Conservation (phyloP, 2,113 vertebrate genomes). For the Oncorhynchus gorbuscha region DNA sequence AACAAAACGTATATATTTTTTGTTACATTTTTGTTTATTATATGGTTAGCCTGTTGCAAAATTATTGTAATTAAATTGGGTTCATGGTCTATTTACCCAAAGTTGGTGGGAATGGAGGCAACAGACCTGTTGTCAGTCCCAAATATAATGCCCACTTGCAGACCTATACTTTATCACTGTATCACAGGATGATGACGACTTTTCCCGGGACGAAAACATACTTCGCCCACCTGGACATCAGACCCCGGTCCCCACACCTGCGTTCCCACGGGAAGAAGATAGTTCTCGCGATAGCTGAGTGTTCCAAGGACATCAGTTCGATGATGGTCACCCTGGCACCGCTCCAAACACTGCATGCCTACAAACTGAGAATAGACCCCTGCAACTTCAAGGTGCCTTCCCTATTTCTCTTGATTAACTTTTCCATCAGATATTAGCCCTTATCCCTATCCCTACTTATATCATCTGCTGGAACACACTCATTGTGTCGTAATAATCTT, state of each 20-base stretch:
- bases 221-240: conserved; percentile 75
- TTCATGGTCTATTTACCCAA: too few relatives aligned
- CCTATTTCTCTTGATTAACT: background rate
- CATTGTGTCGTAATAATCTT: too few relatives aligned
- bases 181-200: conserved; percentile 69
- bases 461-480: too few relatives aligned
- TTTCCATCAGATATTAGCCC: too few relatives aligned
- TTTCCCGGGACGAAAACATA: conserved; percentile 77
- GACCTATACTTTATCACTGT: background rate
- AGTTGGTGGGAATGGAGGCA: background rate
- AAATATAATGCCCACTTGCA: background rate
- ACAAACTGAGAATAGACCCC: conserved; percentile 73
- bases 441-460: too few relatives aligned
- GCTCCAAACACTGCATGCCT: conserved; percentile 74
- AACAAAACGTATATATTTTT: background rate
- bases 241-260: conserved; percentile 59
- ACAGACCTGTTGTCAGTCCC: background rate
- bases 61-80: too few relatives aligned
- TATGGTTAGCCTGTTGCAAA: too few relatives aligned
- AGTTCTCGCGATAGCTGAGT: conserved; percentile 69
- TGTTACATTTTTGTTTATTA: background rate
- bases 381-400: conserved; percentile 75
- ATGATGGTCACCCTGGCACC: conserved; percentile 65
- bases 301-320: conserved; percentile 69
- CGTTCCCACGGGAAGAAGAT: conserved; percentile 72